Percentiles rank a stretch among this genome's conserved stretches.
Evolutionary conservation across 1,140 invertebrate species (phyloP).

Genomic region (Euschistus heros): DNA sequence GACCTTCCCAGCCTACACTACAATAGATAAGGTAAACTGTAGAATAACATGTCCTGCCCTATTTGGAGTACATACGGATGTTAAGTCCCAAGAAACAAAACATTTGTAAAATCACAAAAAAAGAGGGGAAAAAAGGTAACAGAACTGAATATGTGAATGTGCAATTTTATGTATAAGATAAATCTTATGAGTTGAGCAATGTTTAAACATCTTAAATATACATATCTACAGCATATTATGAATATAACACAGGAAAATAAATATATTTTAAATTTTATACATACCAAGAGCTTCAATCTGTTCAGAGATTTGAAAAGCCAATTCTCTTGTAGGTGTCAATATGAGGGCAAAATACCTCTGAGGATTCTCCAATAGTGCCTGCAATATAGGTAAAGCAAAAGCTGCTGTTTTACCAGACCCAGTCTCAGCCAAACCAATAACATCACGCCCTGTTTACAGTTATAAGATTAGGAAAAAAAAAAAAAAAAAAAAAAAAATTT

Average conservation of each 20-base stretch:
- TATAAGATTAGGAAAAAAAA: not conserved
- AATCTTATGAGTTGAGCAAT: not conserved
- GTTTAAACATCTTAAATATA: not conserved
- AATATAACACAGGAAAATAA: too few relatives aligned
- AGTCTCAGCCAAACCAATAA: constrained; percentile 94
- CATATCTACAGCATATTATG: not conserved
- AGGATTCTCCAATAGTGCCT: constrained; percentile 70
- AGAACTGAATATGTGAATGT: too few relatives aligned
- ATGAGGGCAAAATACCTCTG: constrained; percentile 90
- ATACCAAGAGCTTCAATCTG: constrained; percentile 88
- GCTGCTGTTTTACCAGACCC: constrained; percentile 97
- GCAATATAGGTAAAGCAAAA: constrained; percentile 91
- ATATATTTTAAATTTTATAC: constrained; percentile 16
- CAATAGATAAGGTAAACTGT: too few relatives aligned
- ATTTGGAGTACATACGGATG: too few relatives aligned
- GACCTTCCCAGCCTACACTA: too few relatives aligned
- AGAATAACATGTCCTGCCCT: too few relatives aligned
- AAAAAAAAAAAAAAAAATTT: not conserved
- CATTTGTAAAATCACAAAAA: too few relatives aligned
- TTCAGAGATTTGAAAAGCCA: constrained; percentile 93
- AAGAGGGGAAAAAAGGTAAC: too few relatives aligned
- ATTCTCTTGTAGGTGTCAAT: constrained; percentile 91
- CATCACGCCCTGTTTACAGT: constrained; percentile 58
- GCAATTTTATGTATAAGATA: too few relatives aligned
- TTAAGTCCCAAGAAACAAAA: too few relatives aligned